Evolutionary conservation across 2,113 vertebrate species (phyloP).

Genomic region (Podiceps cristatus): DNA sequence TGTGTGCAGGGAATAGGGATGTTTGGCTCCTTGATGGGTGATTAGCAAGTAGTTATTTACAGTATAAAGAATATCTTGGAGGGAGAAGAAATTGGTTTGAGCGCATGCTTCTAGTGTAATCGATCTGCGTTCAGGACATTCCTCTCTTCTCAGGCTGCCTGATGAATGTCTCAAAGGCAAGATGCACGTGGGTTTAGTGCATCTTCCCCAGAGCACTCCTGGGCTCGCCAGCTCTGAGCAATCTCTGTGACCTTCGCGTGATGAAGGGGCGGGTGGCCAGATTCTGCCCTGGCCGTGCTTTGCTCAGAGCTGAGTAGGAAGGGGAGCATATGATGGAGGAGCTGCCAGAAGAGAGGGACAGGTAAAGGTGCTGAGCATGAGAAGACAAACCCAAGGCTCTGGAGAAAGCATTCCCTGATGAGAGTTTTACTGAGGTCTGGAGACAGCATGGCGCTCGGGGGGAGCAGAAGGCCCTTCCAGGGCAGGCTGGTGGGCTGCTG

Average conservation of each 20-base stretch:
- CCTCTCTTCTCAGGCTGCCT: neutral
- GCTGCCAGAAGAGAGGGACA: neutral
- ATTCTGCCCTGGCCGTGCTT: neutral
- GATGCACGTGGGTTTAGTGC: fast-evolving
- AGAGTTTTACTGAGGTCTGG: neutral
- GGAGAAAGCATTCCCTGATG: neutral
- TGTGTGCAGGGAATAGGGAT: neutral
- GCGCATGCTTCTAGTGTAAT: neutral
- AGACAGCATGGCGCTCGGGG: neutral
- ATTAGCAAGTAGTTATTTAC: neutral
- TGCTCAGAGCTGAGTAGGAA: neutral
- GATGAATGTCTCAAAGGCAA: neutral
- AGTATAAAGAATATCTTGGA: neutral
- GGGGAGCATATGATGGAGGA: neutral
- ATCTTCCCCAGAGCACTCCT: neutral
- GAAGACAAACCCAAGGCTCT: neutral
- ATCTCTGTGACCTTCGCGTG: neutral
- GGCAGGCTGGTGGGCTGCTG: neutral
- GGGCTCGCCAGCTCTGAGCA: neutral
- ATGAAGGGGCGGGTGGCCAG: neutral
- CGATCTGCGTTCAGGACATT: fast-evolving
- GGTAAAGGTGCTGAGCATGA: neutral
- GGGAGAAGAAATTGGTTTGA: neutral
- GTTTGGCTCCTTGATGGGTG: neutral
- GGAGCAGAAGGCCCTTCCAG: neutral